Evolutionary conservation across 2,113 vertebrate genomes (phyloP).

Genomic region (Notothenia coriiceps): DNA sequence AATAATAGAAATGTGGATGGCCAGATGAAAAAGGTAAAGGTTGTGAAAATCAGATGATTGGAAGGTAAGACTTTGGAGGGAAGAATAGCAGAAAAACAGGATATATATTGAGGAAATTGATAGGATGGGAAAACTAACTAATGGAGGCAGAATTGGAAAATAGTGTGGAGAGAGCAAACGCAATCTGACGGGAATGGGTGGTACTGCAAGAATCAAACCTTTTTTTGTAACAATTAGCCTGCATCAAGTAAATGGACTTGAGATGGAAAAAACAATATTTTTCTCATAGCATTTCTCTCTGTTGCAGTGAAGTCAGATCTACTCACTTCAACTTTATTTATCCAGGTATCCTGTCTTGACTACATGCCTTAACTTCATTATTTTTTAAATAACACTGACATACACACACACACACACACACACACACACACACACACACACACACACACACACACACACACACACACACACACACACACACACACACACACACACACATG

Average conservation of each 20-base stretch:
- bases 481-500: no score
- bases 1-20: constrained; percentile 32
- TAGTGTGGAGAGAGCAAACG: not conserved
- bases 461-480: no score
- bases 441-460: no score
- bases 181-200: constrained; percentile 4
- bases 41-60: not conserved
- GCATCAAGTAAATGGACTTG: not conserved
- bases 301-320: no score
- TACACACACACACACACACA: no score
- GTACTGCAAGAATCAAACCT: not conserved
- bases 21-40: not conserved
- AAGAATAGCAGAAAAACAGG: not conserved
- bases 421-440: no score
- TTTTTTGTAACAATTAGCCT: constrained; percentile 21
- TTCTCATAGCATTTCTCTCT: no score
- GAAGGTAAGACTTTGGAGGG: not conserved
- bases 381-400: no score
- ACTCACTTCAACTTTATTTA: no score
- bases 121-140: not conserved
- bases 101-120: no score
- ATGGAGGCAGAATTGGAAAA: not conserved
- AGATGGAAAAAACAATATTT: not conserved
- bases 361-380: not conserved
- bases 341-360: no score